These are phyloP conservation scores for Onychomys arenicola DNA, from an alignment of 2,797 vertebrate species.

Conservation along the genomic window DNA sequence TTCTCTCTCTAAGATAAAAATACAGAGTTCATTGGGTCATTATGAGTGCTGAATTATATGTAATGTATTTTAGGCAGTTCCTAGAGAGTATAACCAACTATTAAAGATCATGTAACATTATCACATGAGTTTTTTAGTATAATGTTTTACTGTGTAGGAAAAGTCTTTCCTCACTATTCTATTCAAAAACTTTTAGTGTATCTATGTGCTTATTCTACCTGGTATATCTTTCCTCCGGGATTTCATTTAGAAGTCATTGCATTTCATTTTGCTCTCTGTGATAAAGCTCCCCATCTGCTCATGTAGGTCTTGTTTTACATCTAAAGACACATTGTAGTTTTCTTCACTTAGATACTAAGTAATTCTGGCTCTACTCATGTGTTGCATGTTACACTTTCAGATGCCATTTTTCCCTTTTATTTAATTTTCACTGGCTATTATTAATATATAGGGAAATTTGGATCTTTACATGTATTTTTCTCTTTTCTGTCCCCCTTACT, in stretches of 20 bases:
- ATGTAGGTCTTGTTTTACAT: background rate
- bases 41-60: background rate
- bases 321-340: constrained; percentile 8
- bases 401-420: constrained; percentile 6
- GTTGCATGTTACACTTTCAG: background rate
- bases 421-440: constrained; percentile 48
- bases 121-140: background rate
- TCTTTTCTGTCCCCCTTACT: background rate
- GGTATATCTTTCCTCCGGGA: background rate
- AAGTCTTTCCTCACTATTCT: background rate
- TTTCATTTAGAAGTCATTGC: constrained; percentile 58
- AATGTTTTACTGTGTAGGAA: background rate
- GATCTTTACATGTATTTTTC: background rate
- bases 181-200: background rate
- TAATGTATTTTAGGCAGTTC: background rate
- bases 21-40: background rate
- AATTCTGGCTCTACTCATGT: constrained; percentile 46
- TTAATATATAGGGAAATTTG: constrained; percentile 42
- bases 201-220: background rate
- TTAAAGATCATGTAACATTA: background rate
- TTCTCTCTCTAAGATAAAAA: constrained; percentile 43
- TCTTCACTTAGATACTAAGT: constrained; percentile 14
- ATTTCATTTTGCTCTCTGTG: constrained; percentile 59
- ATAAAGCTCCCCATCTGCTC: constrained; percentile 20
- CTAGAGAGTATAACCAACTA: background rate